Conservation (phyloP, 1,140 invertebrate genomes). For the Polypedilum pembai region DNA sequence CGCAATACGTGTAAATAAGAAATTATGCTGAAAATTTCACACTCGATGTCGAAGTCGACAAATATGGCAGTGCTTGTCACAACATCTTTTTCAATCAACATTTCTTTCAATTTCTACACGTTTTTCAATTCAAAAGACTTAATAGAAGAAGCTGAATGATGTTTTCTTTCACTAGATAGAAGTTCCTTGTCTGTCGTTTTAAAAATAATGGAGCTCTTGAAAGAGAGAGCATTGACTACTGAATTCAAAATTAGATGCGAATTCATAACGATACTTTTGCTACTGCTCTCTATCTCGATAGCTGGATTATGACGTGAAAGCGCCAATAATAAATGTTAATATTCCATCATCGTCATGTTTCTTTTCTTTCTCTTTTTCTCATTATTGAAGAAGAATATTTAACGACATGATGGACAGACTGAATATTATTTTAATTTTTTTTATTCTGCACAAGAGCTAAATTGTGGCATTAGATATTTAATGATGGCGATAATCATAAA, state of each 20-base stretch:
- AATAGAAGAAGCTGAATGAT: not conserved
- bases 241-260: not conserved
- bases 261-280: not conserved
- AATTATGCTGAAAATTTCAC: constrained; percentile 3
- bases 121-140: not conserved
- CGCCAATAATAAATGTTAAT: constrained; percentile 4
- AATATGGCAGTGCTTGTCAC: not conserved
- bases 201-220: not conserved
- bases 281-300: not conserved
- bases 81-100: not conserved
- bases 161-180: not conserved
- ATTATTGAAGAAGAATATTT: not conserved
- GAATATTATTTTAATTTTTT: no score
- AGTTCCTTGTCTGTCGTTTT: not conserved
- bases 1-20: not conserved
- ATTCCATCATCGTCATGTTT: not conserved
- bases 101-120: not conserved
- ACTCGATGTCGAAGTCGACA: not conserved
- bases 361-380: not conserved
- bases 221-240: constrained; percentile 6
- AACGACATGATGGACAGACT: not conserved
- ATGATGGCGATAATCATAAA: no score
- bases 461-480: no score
- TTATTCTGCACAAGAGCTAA: no score
- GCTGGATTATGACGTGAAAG: not conserved